A percentile compares a stretch with the other conserved stretches of the same genome.
Evolutionary conservation across 2,797 vertebrate genomes (phyloP).

Genomic region (Channa striata): DNA sequence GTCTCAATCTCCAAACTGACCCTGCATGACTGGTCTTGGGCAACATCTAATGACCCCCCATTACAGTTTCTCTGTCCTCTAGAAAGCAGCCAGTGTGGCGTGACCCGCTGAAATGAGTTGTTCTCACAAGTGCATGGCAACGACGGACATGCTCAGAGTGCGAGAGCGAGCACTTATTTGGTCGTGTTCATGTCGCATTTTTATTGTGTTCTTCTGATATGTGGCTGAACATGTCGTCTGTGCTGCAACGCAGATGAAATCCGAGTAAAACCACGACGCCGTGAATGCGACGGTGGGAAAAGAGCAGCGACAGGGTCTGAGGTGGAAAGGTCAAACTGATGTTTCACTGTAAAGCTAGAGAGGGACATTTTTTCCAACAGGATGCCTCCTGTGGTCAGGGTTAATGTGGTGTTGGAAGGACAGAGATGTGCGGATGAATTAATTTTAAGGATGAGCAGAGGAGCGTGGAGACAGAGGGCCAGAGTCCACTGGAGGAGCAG

Average conservation of each 20-base stretch:
- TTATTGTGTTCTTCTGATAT: not conserved
- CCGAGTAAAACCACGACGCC: slow-evolving; percentile 11
- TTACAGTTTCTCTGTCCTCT: slow-evolving; percentile 81
- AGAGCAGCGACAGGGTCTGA: slow-evolving; percentile 50
- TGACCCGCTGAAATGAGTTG: slow-evolving; percentile 75
- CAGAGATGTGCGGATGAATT: slow-evolving; percentile 89
- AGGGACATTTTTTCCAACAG: slow-evolving; percentile 83
- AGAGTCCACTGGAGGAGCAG: slow-evolving; percentile 83
- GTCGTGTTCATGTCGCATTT: not conserved
- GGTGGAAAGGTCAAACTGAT: slow-evolving; percentile 83
- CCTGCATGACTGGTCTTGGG: slow-evolving; percentile 78
- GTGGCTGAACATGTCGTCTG: slow-evolving; percentile 19
- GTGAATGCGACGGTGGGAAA: slow-evolving; percentile 58
- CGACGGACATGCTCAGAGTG: slow-evolving; percentile 15
- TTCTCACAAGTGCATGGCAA: slow-evolving; percentile 47
- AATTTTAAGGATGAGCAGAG: slow-evolving; percentile 87
- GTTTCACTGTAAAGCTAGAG: slow-evolving; percentile 69
- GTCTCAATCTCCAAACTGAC: slow-evolving; percentile 77
- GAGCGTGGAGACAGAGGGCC: slow-evolving; percentile 84
- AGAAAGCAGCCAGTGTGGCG: slow-evolving; percentile 80
- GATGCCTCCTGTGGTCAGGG: slow-evolving; percentile 83
- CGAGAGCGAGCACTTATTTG: not conserved
- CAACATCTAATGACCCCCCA: slow-evolving; percentile 80
- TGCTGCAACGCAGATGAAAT: slow-evolving; percentile 60
- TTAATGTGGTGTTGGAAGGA: slow-evolving; percentile 87